Evolutionary conservation across 2,888 invertebrate species (phyloP), one percentile per base, ranked within the genome.

Genomic region (Corbicula japonica): DNA sequence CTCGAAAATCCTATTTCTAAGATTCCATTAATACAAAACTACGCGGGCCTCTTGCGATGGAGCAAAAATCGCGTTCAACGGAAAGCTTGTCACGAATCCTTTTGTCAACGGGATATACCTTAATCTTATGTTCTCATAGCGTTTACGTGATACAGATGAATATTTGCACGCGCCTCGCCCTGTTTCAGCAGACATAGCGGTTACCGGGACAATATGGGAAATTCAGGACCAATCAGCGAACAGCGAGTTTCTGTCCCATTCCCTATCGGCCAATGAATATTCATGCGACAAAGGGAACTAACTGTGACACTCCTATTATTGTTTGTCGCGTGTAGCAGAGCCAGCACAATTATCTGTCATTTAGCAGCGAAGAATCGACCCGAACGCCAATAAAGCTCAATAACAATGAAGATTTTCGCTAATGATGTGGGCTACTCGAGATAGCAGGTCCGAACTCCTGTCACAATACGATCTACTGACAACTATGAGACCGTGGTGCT

Each of bases 171-270:
- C 73, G 78, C 78, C 78, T 78, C 78, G 79, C 76, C 75, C 77
- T 80, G 72, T 58, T 76, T 70, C 74, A 77, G 73, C 65, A 72
- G 52, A 60, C 66, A 23, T 63, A 30, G 28, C 41, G 34, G 77
- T 76, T 76, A 65, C 76, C 78, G 84, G 85, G 83, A 85, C 85
- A 81, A 80, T 80, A 70, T 69, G 66, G 71, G 74, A 62, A 56
- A 28, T 34, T 23, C 66, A 68, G 70, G 71, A 71, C 87, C 87
- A 87, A 87, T 86, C 79, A 82, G 74, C 77, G 44, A 46, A 65
- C 52, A 50, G 68, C 74, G 73, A 58, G 61, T 63, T 62, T 66
- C 76, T 84, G 86, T 86, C 86, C 86, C 86, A 76, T 81, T 80
- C 54, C 68, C 72, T 69, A 63, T 28, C 10, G 23, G 30, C 60